phyloP scores from a whole-genome alignment of 2,113 vertebrate species.

The Mellivora capensis region DNA sequence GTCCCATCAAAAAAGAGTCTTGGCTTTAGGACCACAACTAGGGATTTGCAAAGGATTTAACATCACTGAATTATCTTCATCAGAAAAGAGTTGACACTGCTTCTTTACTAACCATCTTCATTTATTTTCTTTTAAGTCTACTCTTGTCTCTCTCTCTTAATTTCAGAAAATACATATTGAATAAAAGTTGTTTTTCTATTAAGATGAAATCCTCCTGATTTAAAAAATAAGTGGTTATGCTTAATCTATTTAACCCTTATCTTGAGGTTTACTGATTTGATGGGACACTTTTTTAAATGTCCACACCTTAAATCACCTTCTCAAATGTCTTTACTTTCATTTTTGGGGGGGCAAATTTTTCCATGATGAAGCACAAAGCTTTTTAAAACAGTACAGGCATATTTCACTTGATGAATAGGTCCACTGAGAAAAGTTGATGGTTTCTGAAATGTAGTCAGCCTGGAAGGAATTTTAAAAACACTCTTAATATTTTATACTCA shows the following conservation, averaged over 20 bases:
- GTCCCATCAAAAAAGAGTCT: conserved; percentile 75
- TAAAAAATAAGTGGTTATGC: background rate
- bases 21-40: conserved; percentile 75
- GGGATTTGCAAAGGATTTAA: conserved; percentile 67
- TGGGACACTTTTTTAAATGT: conserved; percentile 12
- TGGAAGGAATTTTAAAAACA: conserved; percentile 61
- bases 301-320: conserved; percentile 44
- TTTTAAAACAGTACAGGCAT: conserved; percentile 65
- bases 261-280: conserved; percentile 64
- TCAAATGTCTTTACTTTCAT: conserved; percentile 69
- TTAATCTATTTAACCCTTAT: conserved; percentile 62
- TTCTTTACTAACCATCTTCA: conserved; percentile 74
- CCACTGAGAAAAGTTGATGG: conserved; percentile 75
- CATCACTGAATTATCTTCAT: conserved; percentile 69
- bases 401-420: conserved; percentile 68
- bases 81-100: conserved; percentile 48
- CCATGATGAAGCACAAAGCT: conserved; percentile 68
- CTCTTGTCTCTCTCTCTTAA: conserved; percentile 59
- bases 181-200: conserved; percentile 19
- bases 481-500: conserved; percentile 62
- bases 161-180: conserved; percentile 60
- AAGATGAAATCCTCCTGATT: conserved; percentile 36
- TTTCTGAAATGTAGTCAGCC: conserved; percentile 76
- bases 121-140: conserved; percentile 63
- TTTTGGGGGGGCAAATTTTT: conserved; percentile 55